phyloP scores from a whole-genome alignment of 2,888 invertebrate species.

The Polylopha cassiicola region DNA sequence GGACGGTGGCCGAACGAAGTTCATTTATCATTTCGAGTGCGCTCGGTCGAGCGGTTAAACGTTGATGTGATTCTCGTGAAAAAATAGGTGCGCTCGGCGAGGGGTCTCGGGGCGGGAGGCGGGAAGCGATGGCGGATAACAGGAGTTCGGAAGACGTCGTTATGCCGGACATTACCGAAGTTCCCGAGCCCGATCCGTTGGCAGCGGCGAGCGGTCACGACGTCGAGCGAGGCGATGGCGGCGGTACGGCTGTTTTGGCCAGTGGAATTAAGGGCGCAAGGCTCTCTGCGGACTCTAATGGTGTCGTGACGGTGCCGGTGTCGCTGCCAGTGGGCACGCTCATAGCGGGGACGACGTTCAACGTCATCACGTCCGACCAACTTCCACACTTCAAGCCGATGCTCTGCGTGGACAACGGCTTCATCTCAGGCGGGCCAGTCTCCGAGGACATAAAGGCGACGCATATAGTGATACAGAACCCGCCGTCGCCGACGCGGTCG shows the following conservation, averaged over 20 bases:
- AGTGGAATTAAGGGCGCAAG: conserved; percentile 50
- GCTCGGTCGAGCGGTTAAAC: conserved; percentile 23
- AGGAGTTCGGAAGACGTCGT: conserved; percentile 80
- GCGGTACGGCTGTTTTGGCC: conserved; percentile 51
- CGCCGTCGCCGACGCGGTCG: conserved; percentile 51
- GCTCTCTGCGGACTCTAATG: conserved; percentile 54
- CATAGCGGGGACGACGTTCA: conserved; percentile 88
- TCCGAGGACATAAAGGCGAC: conserved; percentile 82
- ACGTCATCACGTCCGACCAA: conserved; percentile 91
- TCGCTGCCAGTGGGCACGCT: conserved; percentile 88
- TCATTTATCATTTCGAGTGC: conserved; percentile 32
- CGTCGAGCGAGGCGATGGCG: conserved; percentile 71
- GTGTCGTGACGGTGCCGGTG: conserved; percentile 76
- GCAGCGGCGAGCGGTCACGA: conserved; percentile 79
- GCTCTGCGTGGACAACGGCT: conserved; percentile 91
- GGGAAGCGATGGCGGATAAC: conserved; percentile 63
- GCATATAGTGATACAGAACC: conserved; percentile 82
- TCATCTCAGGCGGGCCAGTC: conserved; percentile 82
- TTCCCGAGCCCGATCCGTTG: conserved; percentile 76
- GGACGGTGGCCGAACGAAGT: conserved; percentile 43
- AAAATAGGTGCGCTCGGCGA: conserved; percentile 37
- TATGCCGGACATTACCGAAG: conserved; percentile 84
- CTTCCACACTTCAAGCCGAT: conserved; percentile 90
- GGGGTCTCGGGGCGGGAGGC: conserved; percentile 44
- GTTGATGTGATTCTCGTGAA: conserved; percentile 41